Conservation (phyloP, 2,113 vertebrate species). For the Gopherus flavomarginatus region DNA sequence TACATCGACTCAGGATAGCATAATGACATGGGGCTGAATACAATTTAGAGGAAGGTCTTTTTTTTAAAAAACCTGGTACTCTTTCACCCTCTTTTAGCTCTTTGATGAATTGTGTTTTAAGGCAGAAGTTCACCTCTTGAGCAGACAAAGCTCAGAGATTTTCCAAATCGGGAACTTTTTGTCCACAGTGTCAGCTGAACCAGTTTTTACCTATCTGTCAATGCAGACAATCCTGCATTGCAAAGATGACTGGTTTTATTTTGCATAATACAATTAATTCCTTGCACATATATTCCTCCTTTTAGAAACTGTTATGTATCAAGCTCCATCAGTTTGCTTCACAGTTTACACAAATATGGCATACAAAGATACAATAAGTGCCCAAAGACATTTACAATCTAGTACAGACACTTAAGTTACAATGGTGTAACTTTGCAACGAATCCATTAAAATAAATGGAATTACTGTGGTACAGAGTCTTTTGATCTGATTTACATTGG, state of each 20-base stretch:
- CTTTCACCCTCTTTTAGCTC: background rate
- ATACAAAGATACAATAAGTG: background rate
- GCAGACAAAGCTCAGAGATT: conserved; percentile 12
- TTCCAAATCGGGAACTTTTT: background rate
- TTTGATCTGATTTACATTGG: background rate
- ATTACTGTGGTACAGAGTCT: background rate
- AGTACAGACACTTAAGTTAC: background rate
- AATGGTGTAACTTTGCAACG: fast-evolving
- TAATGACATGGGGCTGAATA: conserved; percentile 36
- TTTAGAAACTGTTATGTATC: background rate
- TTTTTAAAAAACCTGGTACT: conserved; percentile 42
- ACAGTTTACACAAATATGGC: background rate
- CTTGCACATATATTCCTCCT: background rate
- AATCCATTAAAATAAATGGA: background rate
- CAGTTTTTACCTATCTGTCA: conserved; percentile 4
- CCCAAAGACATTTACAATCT: background rate
- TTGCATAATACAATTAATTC: background rate
- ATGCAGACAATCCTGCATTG: background rate
- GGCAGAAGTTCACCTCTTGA: conserved; percentile 56
- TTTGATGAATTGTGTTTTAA: conserved; percentile 61
- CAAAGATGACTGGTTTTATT: background rate
- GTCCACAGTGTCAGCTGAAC: background rate
- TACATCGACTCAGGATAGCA: background rate
- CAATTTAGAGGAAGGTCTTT: conserved; percentile 40
- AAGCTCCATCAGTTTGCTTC: background rate